Evolutionary conservation across 2,888 invertebrate genomes (phyloP).

Genomic region (Ptycholaimellus sp.): DNA sequence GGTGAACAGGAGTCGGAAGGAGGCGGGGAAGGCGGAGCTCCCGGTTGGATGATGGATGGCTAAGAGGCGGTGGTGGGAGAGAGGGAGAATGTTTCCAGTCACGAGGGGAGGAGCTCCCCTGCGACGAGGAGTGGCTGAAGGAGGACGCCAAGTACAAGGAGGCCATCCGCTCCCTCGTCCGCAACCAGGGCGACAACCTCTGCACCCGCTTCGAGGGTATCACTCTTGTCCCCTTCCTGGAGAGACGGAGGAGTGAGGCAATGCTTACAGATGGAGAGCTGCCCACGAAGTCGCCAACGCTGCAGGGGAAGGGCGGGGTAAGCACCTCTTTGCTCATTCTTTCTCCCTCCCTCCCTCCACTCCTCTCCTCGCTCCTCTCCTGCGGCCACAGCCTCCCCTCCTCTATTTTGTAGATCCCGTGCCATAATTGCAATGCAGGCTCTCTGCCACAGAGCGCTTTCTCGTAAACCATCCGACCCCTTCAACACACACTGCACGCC

Average conservation of each 20-base stretch:
- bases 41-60: not conserved
- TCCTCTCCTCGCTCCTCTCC: no score
- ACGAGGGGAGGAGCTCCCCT: constrained; percentile 13
- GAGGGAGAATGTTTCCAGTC: not conserved
- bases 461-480: no score
- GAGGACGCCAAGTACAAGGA: constrained; percentile 11
- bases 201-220: not conserved
- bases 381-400: no score
- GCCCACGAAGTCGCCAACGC: not conserved
- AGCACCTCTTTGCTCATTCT: no score
- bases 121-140: constrained; percentile 14
- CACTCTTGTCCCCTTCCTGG: not conserved
- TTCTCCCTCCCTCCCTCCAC: no score
- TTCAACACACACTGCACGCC: no score
- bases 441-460: no score
- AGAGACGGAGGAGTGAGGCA: not conserved
- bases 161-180: not conserved
- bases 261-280: constrained; percentile 6
- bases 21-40: constrained; percentile 3
- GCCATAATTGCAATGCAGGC: no score
- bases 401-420: no score
- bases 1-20: constrained; percentile 9
- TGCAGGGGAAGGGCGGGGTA: constrained; percentile 5
- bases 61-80: constrained; percentile 6
- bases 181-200: not conserved